A percentile compares a stretch with the other conserved stretches of the same genome.
phyloP scores from a whole-genome alignment of 2,797 vertebrate genomes.

The Pseudochirops cupreus region DNA sequence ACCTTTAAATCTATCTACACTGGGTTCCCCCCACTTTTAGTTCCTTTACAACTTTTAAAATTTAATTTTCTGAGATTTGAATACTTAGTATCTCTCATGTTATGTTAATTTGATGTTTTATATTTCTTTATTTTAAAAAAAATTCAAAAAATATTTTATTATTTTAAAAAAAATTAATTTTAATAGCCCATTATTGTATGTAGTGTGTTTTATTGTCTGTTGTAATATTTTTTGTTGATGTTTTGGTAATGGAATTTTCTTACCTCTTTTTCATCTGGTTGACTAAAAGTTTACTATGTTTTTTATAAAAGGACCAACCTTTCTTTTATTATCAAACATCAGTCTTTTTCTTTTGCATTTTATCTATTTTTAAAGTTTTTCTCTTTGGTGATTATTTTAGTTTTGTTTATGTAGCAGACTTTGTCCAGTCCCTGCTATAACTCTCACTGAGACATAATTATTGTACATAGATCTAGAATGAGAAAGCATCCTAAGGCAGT shows the following conservation, averaged over 20 bases:
- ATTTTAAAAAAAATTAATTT: too few species aligned
- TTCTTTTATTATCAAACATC: background rate
- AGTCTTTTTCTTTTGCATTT: background rate
- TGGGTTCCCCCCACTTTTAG: too few species aligned
- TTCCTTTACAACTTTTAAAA: background rate
- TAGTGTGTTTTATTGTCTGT: background rate
- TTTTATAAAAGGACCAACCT: background rate
- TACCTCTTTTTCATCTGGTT: background rate
- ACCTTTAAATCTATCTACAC: background rate
- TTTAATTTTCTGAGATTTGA: background rate
- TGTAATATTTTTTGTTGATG: too few species aligned
- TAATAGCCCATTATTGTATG: background rate
- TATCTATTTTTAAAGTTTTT: background rate
- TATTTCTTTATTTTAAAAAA: background rate
- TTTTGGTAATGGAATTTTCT: background rate
- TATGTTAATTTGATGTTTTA: background rate
- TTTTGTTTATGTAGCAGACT: background rate
- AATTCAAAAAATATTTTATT: too few species aligned
- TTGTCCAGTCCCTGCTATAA: background rate
- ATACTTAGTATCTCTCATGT: background rate
- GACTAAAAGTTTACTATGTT: background rate
- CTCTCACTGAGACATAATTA: background rate
- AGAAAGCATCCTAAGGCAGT: background rate
- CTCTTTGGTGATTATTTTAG: background rate
- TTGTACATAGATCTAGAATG: background rate